Evolutionary conservation across 2,113 vertebrate species (phyloP).

Genomic region (Sorex fumeus): DNA sequence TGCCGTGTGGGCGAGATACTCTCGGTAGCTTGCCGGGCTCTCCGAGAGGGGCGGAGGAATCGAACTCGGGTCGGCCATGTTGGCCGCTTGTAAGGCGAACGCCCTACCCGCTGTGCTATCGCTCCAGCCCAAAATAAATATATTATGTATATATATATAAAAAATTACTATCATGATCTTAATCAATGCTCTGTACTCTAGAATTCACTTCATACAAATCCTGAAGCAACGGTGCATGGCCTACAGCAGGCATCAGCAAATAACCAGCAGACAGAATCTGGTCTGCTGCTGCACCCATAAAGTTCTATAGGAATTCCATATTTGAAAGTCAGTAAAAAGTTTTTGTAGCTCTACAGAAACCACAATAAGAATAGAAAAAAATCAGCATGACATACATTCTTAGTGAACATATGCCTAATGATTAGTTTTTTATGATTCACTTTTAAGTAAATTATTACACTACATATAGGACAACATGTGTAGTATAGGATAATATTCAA

Average conservation of each 20-base stretch:
- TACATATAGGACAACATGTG: neutral
- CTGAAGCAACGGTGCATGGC: neutral
- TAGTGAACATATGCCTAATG: neutral
- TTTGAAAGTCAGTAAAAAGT: no score
- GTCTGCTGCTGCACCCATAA: neutral
- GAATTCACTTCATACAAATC: constrained; percentile 40
- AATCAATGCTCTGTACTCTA: neutral
- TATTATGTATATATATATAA: no score
- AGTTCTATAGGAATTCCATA: no score
- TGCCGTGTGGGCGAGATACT: no score
- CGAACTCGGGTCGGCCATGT: no score
- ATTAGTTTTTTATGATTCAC: neutral
- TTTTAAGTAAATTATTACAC: constrained; percentile 36
- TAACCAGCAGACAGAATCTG: neutral
- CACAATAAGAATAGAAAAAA: neutral
- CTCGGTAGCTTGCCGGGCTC: no score
- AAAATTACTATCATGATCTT: constrained; percentile 21
- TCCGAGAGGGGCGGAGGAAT: no score
- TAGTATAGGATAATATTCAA: constrained; percentile 13
- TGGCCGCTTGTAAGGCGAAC: no score
- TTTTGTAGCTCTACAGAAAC: neutral
- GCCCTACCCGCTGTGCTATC: no score
- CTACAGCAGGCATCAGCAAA: neutral
- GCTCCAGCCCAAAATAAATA: no score
- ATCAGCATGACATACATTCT: neutral